Base-by-base conservation (phyloP, 1,140 invertebrate species). In the Monochamus saltuarius region DNA sequence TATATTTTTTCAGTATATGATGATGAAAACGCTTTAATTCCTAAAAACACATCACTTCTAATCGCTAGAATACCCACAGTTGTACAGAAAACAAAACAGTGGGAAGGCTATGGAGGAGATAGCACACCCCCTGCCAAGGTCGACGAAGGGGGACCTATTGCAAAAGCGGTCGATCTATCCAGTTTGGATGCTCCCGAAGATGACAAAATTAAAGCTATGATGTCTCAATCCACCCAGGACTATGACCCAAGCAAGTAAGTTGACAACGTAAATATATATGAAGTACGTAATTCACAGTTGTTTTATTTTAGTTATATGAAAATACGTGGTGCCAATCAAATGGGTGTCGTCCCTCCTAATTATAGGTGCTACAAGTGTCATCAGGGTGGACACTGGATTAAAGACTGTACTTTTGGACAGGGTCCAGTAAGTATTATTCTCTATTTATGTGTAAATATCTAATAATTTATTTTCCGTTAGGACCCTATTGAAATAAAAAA, bases 131-230 rank as follows among this genome's bases (percentile, higher is more conserved):
- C 63, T 68, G 74, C 60, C 72, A 79, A 78, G 42, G 74, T 80
- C 68, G 85, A 86, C 69, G 84, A 87, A 70, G 69, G 78, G 13
- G 79, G 80, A 2, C 62, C 69, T 0, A 67, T 73, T 50, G 67
- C 67, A 3, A 80, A 87, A 81, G 79, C 86, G 59, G 87, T 92
- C 45, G 95, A 98, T 83, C 81, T 98, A 61, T 88, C 90, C 17
- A 89, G 86, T 75, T 87, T 97, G 79, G 91, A 94, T 82, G 91
- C 89, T 45, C 90, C 90, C 29, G 97, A 99, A 81, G 93, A 97
- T 72, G 95, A 99, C 73, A 98, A 98, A 80, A 96, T 99, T 70
- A 88, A 89, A 74, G 94, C 93, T 62, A 97, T 98, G 90, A 97
- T 98, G 85, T 86, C 89, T 55, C 95, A 98, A 73, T 97, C 95